Percentiles rank a stretch among this genome's conserved stretches.
Conservation (phyloP, 1,140 invertebrate genomes). For the Bradynema listronoti region DNA sequence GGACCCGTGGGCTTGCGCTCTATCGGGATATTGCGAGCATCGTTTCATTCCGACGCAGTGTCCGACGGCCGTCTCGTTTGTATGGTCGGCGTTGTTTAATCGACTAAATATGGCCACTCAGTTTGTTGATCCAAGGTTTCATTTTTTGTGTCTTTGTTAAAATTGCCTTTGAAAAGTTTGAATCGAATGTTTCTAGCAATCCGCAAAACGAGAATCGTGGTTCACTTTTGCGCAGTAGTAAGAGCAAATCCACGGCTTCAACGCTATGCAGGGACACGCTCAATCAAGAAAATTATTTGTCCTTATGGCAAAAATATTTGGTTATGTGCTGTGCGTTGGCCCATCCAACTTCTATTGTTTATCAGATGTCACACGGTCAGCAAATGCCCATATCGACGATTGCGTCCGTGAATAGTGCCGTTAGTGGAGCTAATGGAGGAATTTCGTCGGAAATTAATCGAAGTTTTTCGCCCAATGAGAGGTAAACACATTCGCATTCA, state of each 20-base stretch:
- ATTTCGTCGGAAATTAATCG: no score
- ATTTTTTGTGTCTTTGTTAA: constrained; percentile 21
- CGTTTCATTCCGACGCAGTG: constrained; percentile 67
- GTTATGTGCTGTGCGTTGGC: constrained; percentile 52
- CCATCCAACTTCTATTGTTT: constrained; percentile 33
- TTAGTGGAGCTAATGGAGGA: no score
- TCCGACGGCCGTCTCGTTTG: constrained; percentile 69
- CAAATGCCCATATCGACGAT: constrained; percentile 11
- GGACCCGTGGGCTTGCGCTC: constrained; percentile 60
- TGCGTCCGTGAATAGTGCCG: background rate
- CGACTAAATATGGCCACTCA: constrained; percentile 80
- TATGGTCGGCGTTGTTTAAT: constrained; percentile 89
- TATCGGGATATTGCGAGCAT: constrained; percentile 51
- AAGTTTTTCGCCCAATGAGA: constrained; percentile 42
- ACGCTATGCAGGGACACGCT: constrained; percentile 50
- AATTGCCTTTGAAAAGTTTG: background rate
- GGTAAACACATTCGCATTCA: no score
- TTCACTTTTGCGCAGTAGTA: constrained; percentile 72
- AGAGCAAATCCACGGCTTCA: constrained; percentile 52
- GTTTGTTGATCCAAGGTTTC: constrained; percentile 81
- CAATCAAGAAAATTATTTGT: constrained; percentile 53
- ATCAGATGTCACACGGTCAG: constrained; percentile 20
- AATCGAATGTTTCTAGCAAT: constrained; percentile 61
- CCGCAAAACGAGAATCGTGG: constrained; percentile 93
- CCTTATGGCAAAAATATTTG: constrained; percentile 56